These are phyloP conservation scores for Garra rufa DNA, from an alignment of 2,113 vertebrate species.

Conservation along the genomic window DNA sequence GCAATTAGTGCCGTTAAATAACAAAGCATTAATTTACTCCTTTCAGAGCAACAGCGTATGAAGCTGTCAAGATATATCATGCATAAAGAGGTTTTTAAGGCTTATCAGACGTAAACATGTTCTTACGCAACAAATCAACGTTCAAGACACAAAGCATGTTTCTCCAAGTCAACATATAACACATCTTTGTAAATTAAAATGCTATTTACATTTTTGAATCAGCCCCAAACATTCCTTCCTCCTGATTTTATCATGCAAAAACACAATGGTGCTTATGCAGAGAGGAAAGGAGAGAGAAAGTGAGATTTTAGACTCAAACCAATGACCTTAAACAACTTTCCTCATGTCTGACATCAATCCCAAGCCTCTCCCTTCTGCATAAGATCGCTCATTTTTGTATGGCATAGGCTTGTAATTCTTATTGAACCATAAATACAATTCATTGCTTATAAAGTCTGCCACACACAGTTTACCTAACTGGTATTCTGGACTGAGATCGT, in stretches of 20 bases:
- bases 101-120: constrained; percentile 47
- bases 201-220: constrained; percentile 63
- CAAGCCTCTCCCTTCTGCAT: constrained; percentile 3
- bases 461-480: constrained; percentile 54
- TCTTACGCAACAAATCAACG: constrained; percentile 52
- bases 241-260: constrained; percentile 56
- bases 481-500: constrained; percentile 26
- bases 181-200: constrained; percentile 51
- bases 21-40: constrained; percentile 31
- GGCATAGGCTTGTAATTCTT: constrained; percentile 25
- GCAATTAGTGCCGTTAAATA: constrained; percentile 40
- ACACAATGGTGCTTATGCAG: constrained; percentile 57
- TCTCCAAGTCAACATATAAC: constrained; percentile 43
- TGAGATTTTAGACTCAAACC: background rate
- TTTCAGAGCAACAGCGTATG: background rate
- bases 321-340: constrained; percentile 56
- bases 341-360: constrained; percentile 45
- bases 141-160: constrained; percentile 43
- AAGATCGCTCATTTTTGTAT: constrained; percentile 29
- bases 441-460: constrained; percentile 48
- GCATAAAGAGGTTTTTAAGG: background rate
- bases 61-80: constrained; percentile 36
- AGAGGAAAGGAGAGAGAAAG: constrained; percentile 18
- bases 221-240: constrained; percentile 61
- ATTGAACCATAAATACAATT: constrained; percentile 42